Evolutionary conservation across 2,113 vertebrate species (phyloP).

Genomic region (Syrrhaptes paradoxus): DNA sequence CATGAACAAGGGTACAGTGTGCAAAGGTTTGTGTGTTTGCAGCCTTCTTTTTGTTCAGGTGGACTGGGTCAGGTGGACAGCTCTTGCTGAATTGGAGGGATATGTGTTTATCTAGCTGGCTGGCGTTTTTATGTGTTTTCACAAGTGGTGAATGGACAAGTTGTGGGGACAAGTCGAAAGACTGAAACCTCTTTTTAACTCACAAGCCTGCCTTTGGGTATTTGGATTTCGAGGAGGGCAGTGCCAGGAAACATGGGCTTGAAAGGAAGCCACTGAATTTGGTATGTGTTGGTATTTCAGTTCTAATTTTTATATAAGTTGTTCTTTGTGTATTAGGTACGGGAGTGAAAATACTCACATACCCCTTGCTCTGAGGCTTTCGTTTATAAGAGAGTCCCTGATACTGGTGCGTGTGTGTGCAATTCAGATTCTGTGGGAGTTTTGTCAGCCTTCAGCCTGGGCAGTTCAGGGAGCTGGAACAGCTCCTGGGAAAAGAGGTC

Average conservation of each 20-base stretch:
- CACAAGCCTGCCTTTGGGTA: conserved; percentile 11
- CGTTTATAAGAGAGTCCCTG: neutral
- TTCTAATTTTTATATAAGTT: neutral
- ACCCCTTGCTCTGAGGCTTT: neutral
- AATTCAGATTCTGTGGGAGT: neutral
- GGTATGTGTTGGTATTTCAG: neutral
- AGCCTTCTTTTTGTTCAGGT: neutral
- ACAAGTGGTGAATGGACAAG: neutral
- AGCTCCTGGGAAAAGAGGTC: neutral
- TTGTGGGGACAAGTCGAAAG: neutral
- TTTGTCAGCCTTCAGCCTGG: neutral
- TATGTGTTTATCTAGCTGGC: neutral
- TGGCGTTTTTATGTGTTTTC: conserved; percentile 21
- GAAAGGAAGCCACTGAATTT: neutral
- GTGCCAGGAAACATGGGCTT: conserved; percentile 50
- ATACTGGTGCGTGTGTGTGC: neutral
- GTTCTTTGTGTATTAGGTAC: neutral
- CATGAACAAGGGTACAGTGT: neutral
- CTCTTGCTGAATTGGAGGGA: neutral
- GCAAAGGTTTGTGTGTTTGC: neutral
- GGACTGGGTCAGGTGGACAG: neutral
- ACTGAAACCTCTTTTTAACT: conserved; percentile 60
- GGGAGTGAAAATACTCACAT: neutral
- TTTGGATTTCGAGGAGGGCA: conserved; percentile 57
- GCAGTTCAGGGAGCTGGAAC: neutral